Base-by-base conservation (phyloP, 1,140 invertebrate genomes). In the Drosophila pachea region DNA sequence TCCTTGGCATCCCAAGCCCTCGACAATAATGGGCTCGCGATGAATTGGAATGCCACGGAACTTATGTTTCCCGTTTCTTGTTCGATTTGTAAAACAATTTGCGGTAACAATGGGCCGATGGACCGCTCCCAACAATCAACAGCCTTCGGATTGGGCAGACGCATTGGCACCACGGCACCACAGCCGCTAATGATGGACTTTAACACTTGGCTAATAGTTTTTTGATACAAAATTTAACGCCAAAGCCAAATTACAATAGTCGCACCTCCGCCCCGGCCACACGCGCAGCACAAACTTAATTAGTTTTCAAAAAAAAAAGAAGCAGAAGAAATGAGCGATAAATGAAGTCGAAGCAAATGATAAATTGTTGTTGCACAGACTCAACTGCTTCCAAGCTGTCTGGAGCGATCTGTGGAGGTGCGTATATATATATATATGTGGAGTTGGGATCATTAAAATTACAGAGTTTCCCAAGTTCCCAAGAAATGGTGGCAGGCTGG, bases 171-270 rank as follows among this genome's bases (percentile, higher is more conserved):
- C 82, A 64, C 45, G 50, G 29, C 48, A 52, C 36, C 69, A n/a
- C 50, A 40, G 50, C 65, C 43, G 56, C 81, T 86, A 81, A 81
- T 76, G 62, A 81, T 86, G 56, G 61, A 50, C 73, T 86, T 77
- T 66, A 22, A 81, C 82, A 86, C 81, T 86, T 86, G 62, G 77
- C 82, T 86, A 86, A 86, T 86, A 86, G 81, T 81, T 81, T 81
- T 86, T 86, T 86, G 62, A 86, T 86, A 78, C 60, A 86, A 84
- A 86, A 86, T 86, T 86, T 86, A 70, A 86, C 82, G 81, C 82
- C 71, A 74, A 65, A 78, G 60, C 65, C 73, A 62, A 68, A 66
- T 74, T 74, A 79, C 79, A 84, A 83, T 84, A 71, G 79, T 62
- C 69, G 42, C 43, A 58, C 49, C 40, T 55, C n/a, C 48, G 11